Conservation (phyloP, 2,888 invertebrate species). For the Scaeva pyrastri region DNA sequence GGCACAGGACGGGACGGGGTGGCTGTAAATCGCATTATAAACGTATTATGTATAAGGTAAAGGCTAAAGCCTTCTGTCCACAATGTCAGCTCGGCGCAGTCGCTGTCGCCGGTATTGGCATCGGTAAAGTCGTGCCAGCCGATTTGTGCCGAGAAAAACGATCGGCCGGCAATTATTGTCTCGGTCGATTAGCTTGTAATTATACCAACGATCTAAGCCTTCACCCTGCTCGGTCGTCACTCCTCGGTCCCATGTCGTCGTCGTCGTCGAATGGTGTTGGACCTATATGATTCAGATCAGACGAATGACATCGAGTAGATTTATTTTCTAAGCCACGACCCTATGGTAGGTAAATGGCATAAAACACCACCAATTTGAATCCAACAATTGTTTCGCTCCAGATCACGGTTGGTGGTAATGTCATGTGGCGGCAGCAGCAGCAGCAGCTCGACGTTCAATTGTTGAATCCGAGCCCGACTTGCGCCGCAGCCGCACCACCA, state of each 20-base stretch:
- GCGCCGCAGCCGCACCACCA: not conserved
- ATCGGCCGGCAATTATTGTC: constrained; percentile 49
- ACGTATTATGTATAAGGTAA: constrained; percentile 1
- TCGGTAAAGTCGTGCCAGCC: constrained; percentile 29
- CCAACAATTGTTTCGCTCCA: constrained; percentile 27
- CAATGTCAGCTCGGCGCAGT: not conserved
- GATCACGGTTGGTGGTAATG: constrained; percentile 20
- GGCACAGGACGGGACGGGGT: not conserved
- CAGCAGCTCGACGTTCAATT: constrained; percentile 23
- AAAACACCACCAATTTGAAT: constrained; percentile 56
- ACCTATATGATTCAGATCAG: constrained; percentile 34
- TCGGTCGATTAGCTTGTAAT: constrained; percentile 64
- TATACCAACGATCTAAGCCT: constrained; percentile 55
- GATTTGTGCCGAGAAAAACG: constrained; percentile 64
- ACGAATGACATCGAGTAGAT: constrained; percentile 63
- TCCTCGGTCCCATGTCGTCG: no score
- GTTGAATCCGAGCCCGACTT: constrained; percentile 29
- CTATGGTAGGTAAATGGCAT: constrained; percentile 59
- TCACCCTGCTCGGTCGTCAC: constrained; percentile 22
- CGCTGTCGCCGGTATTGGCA: no score
- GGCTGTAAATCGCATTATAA: not conserved
- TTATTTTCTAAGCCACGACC: constrained; percentile 65
- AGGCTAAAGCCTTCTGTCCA: constrained; percentile 10
- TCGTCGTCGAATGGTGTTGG: no score
- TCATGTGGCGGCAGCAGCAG: constrained; percentile 5